A percentile compares a stretch with the other conserved stretches of the same genome.
Conservation (phyloP, 2,888 invertebrate genomes). For the Ametastegia equiseti region DNA sequence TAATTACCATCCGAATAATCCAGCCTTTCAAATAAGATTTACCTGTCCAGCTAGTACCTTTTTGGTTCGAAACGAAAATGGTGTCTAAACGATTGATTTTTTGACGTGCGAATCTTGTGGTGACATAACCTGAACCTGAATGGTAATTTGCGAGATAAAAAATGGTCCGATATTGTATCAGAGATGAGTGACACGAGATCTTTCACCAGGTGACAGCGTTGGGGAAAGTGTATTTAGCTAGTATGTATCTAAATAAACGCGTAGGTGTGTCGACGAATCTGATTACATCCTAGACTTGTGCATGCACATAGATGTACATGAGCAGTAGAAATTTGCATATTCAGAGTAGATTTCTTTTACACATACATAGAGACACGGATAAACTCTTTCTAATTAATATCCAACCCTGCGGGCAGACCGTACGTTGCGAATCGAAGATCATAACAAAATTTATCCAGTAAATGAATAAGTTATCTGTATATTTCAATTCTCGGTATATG, state of each 20-base stretch:
- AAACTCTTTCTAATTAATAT: conserved; percentile 31
- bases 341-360: conserved; percentile 14
- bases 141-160: background rate
- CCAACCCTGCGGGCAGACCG: background rate
- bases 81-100: background rate
- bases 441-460: background rate
- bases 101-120: background rate
- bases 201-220: conserved; percentile 28
- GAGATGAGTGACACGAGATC: background rate
- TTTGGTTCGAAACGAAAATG: background rate
- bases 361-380: background rate
- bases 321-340: conserved; percentile 26
- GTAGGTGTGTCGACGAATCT: conserved; percentile 8
- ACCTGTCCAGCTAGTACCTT: background rate
- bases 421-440: background rate
- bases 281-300: background rate
- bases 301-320: background rate
- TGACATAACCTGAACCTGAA: background rate
- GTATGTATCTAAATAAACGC: background rate
- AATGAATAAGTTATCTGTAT: conserved; percentile 9
- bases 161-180: background rate
- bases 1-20: background rate
- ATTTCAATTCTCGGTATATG: background rate
- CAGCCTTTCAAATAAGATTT: background rate
- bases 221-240: conserved; percentile 9